Evolutionary conservation across 2,113 vertebrate genomes (phyloP).

Genomic region (Equus przewalskii): DNA sequence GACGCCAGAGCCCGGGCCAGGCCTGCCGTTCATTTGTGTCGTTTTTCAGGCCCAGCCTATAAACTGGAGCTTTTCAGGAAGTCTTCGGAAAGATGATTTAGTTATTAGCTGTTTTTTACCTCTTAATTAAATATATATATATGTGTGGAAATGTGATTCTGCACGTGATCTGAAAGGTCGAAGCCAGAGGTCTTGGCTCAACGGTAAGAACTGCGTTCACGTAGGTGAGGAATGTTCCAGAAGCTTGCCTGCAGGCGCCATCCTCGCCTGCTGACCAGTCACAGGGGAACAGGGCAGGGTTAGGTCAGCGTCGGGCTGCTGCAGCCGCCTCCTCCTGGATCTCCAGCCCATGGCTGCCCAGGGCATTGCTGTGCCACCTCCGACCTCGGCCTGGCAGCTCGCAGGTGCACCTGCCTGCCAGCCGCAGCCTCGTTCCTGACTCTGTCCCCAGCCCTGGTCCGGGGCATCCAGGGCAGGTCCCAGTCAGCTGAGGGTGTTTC

Average conservation of each 20-base stretch:
- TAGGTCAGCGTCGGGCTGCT: neutral
- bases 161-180: neutral
- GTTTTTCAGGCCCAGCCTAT: neutral
- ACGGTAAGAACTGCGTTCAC: neutral
- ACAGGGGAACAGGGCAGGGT: neutral
- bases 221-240: neutral
- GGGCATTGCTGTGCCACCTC: neutral
- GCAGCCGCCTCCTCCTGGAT: neutral
- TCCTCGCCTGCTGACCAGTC: neutral
- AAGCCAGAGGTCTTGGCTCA: neutral
- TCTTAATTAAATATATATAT: neutral
- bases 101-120: neutral
- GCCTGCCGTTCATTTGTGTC: neutral
- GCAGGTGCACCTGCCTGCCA: fast-evolving
- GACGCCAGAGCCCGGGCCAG: neutral
- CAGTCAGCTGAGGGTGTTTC: neutral
- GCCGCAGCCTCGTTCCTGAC: neutral
- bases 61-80: neutral
- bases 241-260: fast-evolving
- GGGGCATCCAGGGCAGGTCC: neutral
- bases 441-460: fast-evolving
- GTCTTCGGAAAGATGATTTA: neutral
- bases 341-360: neutral
- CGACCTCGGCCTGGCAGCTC: fast-evolving
- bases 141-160: neutral